Evolutionary conservation across 30 jellyfish, hydroid and myxozoan genomes (phyloP).

Genomic region (Aurelia sp.): DNA sequence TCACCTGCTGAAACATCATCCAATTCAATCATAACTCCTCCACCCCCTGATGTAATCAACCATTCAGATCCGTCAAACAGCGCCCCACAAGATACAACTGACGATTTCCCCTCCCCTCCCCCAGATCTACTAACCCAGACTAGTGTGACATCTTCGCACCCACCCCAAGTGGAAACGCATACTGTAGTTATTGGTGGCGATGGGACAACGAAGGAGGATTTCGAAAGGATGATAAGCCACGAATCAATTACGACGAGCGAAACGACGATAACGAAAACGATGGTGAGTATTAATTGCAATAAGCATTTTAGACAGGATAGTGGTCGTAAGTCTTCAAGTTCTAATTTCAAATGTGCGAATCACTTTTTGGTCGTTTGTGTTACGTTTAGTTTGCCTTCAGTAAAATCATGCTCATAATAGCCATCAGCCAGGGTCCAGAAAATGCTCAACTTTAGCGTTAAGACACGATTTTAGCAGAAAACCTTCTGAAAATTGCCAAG

Average conservation of each 20-base stretch:
- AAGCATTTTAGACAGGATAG: no score
- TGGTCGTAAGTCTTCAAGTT: no score
- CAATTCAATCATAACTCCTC: conserved; percentile 18
- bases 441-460: no score
- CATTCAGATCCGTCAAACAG: conserved; percentile 21
- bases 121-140: conserved; percentile 65
- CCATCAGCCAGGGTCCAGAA: no score
- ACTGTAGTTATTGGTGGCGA: conserved; percentile 42
- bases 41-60: conserved; percentile 74
- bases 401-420: no score
- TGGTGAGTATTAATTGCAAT: neutral
- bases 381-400: no score
- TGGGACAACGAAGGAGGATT: conserved; percentile 28
- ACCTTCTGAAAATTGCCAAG: no score
- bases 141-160: conserved; percentile 12
- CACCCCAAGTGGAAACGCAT: conserved; percentile 64
- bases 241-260: conserved; percentile 57
- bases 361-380: no score
- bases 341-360: no score
- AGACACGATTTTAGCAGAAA: no score
- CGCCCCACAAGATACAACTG: conserved; percentile 22
- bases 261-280: conserved; percentile 46
- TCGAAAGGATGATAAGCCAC: conserved; percentile 39
- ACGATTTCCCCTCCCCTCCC: conserved; percentile 67
- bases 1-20: conserved; percentile 35